A percentile compares a stretch with the other conserved stretches of the same genome.
phyloP scores from a whole-genome alignment of 2,113 vertebrate species.

The Cyphotilapia sp. region DNA sequence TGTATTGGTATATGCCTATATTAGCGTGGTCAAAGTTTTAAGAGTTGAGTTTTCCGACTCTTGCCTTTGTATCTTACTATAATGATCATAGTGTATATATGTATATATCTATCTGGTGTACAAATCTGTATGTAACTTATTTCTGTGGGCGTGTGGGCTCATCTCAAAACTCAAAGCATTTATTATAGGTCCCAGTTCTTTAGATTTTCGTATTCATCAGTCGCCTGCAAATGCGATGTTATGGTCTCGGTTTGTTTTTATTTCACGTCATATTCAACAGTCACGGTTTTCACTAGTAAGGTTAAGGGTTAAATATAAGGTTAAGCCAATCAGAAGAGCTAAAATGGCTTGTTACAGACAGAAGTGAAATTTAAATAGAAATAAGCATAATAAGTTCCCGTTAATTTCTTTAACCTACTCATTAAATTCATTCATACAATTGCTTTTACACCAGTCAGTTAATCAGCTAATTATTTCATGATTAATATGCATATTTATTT shows the following conservation, averaged over 20 bases:
- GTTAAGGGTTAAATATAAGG: not conserved
- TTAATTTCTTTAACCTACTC: not conserved
- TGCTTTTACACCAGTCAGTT: not conserved
- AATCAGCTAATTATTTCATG: not conserved
- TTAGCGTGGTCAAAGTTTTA: not conserved
- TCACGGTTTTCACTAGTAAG: not conserved
- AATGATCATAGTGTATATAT: not conserved
- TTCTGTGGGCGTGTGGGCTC: not conserved
- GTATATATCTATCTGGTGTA: accelerated
- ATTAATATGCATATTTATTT: not conserved
- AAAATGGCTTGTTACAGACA: not conserved
- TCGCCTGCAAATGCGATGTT: not conserved
- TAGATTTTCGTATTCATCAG: accelerated
- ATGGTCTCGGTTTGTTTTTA: not conserved
- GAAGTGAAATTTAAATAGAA: not conserved
- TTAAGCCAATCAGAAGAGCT: not conserved
- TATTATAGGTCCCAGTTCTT: not conserved
- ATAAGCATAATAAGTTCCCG: not conserved
- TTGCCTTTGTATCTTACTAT: not conserved
- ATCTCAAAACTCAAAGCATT: accelerated
- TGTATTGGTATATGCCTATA: not conserved
- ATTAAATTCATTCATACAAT: not conserved
- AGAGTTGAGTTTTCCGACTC: not conserved
- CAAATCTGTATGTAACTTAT: not conserved
- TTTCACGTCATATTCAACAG: not conserved